phyloP scores from a whole-genome alignment of 2,113 vertebrate species.

The Indicator maculatus region DNA sequence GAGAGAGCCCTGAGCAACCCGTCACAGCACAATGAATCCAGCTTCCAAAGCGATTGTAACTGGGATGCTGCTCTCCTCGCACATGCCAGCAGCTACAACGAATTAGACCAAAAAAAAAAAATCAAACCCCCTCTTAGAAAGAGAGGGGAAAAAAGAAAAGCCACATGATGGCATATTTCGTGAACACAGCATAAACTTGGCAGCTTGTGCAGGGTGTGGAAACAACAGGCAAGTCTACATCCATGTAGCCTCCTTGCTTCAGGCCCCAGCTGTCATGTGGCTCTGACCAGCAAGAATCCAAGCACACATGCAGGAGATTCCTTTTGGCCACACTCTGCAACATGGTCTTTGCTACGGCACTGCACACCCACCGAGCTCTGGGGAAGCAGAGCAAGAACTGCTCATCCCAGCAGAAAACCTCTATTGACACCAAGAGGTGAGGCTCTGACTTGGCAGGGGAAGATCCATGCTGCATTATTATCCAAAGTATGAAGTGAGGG shows the following conservation, averaged over 20 bases:
- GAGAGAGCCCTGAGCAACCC: neutral
- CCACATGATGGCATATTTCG: neutral
- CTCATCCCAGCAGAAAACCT: neutral
- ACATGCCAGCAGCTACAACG: constrained; percentile 14
- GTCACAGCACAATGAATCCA: constrained; percentile 19
- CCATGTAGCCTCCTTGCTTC: neutral
- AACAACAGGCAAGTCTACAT: neutral
- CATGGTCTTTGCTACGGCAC: neutral
- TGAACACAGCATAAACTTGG: neutral
- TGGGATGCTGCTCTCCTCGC: neutral
- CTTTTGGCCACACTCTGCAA: neutral
- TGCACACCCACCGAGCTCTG: fast-evolving
- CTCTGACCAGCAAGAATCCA: neutral
- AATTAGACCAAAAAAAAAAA: neutral
- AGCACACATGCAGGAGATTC: neutral
- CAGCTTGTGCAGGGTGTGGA: neutral
- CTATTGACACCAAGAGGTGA: neutral
- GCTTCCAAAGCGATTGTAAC: constrained; percentile 9
- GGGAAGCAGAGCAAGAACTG: neutral
- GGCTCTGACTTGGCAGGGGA: neutral
- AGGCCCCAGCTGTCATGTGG: fast-evolving
- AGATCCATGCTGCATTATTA: fast-evolving
- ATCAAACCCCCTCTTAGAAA: neutral
- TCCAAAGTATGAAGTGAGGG: neutral
- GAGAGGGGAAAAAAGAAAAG: neutral